Base-by-base conservation (phyloP, 2,797 vertebrate species). In the Thaleichthys pacificus region DNA sequence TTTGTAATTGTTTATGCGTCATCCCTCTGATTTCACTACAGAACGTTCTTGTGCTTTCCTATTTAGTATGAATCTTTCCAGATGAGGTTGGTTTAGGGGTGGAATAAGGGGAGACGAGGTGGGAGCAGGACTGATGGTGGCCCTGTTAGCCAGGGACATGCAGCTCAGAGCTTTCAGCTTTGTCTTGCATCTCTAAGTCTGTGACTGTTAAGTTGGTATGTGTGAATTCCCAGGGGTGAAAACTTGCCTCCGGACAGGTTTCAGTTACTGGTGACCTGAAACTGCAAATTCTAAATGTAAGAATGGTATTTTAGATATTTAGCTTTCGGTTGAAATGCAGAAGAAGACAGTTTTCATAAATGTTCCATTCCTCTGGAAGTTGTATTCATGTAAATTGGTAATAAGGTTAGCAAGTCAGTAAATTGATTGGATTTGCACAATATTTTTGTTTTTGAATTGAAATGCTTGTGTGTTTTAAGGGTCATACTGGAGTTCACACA, bases 251-350 rank as follows among this genome's bases (percentile, higher is more conserved):
- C 66, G 72, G 35, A 62, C 11, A 68, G 84, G 88, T 92, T 93
- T 93, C 89, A 86, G 88, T 92, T 93, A 89, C 89, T 86, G 79
- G 68, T 77, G 42, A 79, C 75, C 84, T 77, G 92, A 93, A 94
- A 94, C 89, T 73, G 90, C 93, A 82, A 93, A 89, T 87, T 72
- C 77, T 71, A 63, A 80, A 82, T 56, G 17, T n/a, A 56, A 56
- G 51, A 56, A 58, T 77, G 84, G 66, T 92, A 90, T 93, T 91
- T 93, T 89, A 87, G 84, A 83, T 80, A 77, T 70, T 82, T 73
- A 79, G 75, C 82, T 78, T 32, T 17, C 75, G n/a, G 70, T 57
- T 73, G 71, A 91, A 89, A 89, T 87, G 80, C 85, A 88, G 87
- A 90, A 89, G 73, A 76, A 82, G 70, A 74, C 77, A 71, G 86